These are phyloP conservation scores for Drosophila kikkawai DNA, from an alignment of 1,140 invertebrate genomes.

Conservation along the genomic window DNA sequence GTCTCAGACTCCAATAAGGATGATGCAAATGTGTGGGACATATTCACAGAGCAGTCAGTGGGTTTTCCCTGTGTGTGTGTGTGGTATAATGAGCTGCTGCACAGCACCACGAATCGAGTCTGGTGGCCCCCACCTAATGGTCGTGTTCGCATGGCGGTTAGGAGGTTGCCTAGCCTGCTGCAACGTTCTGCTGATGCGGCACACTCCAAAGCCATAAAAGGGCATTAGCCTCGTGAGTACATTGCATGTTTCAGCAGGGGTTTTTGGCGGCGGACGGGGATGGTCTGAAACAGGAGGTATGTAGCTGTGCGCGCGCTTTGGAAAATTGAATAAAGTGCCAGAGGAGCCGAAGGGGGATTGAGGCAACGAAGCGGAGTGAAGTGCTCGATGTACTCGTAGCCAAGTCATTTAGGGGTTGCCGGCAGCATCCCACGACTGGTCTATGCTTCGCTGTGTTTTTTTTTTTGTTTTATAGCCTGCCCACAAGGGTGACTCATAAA, in stretches of 20 bases:
- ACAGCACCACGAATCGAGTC: slow-evolving; percentile 18
- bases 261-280: slow-evolving; percentile 1
- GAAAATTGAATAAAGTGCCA: slow-evolving; percentile 72
- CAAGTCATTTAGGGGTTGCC: slow-evolving; percentile 73
- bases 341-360: slow-evolving; percentile 15
- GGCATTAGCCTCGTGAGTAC: slow-evolving; percentile 74
- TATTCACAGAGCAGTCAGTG: slow-evolving; percentile 29
- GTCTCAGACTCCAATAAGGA: slow-evolving; percentile 27
- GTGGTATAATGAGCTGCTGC: slow-evolving; percentile 61
- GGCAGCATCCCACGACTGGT: slow-evolving; percentile 17
- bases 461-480: slow-evolving; percentile 27
- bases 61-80: slow-evolving; percentile 16
- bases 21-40: slow-evolving; percentile 60
- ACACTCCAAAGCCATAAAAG: slow-evolving; percentile 77
- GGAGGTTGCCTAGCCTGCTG: slow-evolving; percentile 37
- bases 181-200: slow-evolving; percentile 67
- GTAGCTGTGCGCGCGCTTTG: slow-evolving; percentile 50
- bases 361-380: slow-evolving; percentile 29
- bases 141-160: slow-evolving; percentile 40
- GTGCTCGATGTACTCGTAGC: slow-evolving; percentile 41
- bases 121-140: slow-evolving; percentile 36
- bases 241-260: slow-evolving; percentile 42
- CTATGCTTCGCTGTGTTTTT: slow-evolving; percentile 15
- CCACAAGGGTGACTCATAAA: slow-evolving; percentile 34
- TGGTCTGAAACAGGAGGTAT: not conserved